phyloP scores from a whole-genome alignment of 2,797 vertebrate genomes.

The Hemibagrus guttatus region DNA sequence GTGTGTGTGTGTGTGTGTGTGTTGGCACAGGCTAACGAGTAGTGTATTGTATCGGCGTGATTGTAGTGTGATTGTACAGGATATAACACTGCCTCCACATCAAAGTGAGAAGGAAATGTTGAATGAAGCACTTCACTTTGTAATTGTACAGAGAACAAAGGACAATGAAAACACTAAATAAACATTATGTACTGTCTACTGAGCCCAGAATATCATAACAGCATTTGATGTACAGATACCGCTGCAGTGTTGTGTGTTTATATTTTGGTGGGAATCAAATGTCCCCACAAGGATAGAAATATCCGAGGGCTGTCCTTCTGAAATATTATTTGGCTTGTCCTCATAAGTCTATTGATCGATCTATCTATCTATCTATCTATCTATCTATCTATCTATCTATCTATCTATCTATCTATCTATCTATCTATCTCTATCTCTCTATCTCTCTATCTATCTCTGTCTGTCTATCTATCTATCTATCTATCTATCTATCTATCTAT shows the following conservation, averaged over 20 bases:
- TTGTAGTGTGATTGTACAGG: background rate
- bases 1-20: slow-evolving; percentile 3
- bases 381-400: background rate
- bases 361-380: background rate
- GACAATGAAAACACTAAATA: background rate
- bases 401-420: background rate
- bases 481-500: background rate
- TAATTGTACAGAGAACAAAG: slow-evolving; percentile 2
- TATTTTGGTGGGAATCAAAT: background rate
- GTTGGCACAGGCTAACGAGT: background rate
- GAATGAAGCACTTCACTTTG: background rate
- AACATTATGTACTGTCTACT: background rate
- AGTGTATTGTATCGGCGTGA: background rate
- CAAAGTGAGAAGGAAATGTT: slow-evolving; percentile 11
- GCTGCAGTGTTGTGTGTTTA: background rate
- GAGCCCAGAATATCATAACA: background rate
- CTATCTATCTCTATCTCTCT: background rate
- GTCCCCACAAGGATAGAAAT: background rate
- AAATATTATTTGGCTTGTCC: background rate
- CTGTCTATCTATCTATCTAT: background rate
- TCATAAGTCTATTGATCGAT: too few relatives aligned
- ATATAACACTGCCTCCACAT: background rate
- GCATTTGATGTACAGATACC: background rate
- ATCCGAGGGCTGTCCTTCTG: background rate
- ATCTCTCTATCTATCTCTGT: background rate